These are phyloP conservation scores for Rhynchonycteris naso DNA, from an alignment of 2,797 vertebrate genomes.

Conservation along the genomic window DNA sequence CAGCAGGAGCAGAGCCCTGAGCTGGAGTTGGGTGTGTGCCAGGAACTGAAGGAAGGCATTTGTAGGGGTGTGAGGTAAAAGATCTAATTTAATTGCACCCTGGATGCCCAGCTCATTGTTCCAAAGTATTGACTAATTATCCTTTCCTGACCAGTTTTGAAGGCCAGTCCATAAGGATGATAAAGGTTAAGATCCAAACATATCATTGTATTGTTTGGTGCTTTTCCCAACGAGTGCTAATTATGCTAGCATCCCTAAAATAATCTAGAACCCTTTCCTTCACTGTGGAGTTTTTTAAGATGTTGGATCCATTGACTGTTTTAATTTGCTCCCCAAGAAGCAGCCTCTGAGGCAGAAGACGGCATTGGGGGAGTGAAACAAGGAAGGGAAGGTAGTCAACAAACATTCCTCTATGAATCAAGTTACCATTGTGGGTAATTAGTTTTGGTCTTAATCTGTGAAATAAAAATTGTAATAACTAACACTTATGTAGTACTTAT, in stretches of 20 bases:
- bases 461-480: not conserved
- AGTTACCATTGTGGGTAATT: not conserved
- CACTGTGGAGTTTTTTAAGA: not conserved
- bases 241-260: not conserved
- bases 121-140: not conserved
- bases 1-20: not conserved
- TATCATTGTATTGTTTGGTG: not conserved
- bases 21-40: not conserved
- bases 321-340: conserved; percentile 16
- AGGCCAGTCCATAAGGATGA: not conserved
- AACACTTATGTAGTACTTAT: not conserved
- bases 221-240: not conserved
- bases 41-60: not conserved
- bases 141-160: not conserved
- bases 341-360: not conserved
- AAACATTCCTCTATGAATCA: not conserved
- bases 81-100: not conserved
- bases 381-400: not conserved
- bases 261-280: not conserved
- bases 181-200: not conserved
- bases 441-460: not conserved
- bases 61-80: not conserved
- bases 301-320: not conserved
- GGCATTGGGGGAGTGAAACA: not conserved
- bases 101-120: not conserved